These are phyloP conservation scores for Melospiza georgiana DNA, from an alignment of 2,113 vertebrate species.

Conservation along the genomic window DNA sequence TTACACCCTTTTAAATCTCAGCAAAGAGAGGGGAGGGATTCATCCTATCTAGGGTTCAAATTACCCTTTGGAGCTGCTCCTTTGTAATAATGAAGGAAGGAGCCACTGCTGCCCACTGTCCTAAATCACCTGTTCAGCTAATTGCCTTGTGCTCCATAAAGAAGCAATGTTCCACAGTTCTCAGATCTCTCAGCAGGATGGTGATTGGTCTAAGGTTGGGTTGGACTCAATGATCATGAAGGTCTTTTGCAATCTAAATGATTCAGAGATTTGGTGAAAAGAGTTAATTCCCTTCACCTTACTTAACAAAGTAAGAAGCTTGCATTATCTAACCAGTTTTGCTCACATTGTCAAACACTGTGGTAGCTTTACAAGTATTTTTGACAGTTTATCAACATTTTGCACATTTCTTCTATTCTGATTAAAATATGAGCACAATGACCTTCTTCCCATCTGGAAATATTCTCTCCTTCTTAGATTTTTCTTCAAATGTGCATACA, in stretches of 20 bases:
- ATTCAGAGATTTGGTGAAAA: not conserved
- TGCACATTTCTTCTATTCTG: not conserved
- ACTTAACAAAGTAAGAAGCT: not conserved
- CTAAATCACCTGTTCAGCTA: not conserved
- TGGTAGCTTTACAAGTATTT: not conserved
- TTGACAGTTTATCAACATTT: not conserved
- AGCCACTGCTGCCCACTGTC: not conserved
- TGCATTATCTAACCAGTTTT: not conserved
- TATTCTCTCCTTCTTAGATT: not conserved
- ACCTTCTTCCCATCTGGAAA: not conserved
- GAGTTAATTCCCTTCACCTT: not conserved
- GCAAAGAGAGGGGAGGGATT: not conserved
- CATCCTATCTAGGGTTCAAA: not conserved
- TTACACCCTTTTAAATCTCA: not conserved
- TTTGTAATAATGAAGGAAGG: not conserved
- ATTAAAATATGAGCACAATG: not conserved
- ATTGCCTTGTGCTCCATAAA: fast-evolving
- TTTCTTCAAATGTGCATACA: not conserved
- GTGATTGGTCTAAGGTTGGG: no score
- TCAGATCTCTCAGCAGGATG: not conserved
- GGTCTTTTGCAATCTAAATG: not conserved
- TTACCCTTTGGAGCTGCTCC: not conserved
- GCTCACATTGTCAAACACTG: not conserved
- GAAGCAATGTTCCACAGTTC: not conserved
- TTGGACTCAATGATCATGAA: fast-evolving